Evolutionary conservation across 1,140 invertebrate species (phyloP).

Genomic region (Heliconius hewitsoni): DNA sequence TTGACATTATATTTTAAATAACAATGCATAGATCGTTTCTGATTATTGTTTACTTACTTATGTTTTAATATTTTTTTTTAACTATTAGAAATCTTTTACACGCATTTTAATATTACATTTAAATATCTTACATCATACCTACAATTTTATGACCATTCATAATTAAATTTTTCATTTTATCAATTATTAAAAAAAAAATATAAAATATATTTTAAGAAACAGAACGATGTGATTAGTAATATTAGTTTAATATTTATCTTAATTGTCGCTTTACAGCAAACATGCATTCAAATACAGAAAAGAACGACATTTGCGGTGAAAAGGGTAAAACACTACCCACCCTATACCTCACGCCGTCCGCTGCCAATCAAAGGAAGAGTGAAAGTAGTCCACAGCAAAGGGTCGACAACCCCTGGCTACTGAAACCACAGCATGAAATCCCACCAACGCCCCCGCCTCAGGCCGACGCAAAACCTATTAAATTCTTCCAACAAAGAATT

Average conservation of each 20-base stretch:
- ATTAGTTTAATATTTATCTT: neutral
- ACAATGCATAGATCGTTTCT: too few relatives aligned
- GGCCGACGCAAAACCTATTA: conserved; percentile 51
- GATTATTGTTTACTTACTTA: too few relatives aligned
- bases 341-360: conserved; percentile 65
- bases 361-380: conserved; percentile 51
- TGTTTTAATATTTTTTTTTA: too few relatives aligned
- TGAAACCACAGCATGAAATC: conserved; percentile 70
- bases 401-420: conserved; percentile 55
- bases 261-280: conserved; percentile 52
- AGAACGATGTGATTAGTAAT: neutral
- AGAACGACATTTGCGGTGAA: conserved; percentile 52
- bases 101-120: neutral
- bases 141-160: too few relatives aligned
- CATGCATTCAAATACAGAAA: conserved; percentile 71
- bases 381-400: conserved; percentile 47
- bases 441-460: conserved; percentile 70
- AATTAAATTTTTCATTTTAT: too few relatives aligned
- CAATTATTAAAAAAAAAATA: too few relatives aligned
- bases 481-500: conserved; percentile 69
- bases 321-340: conserved; percentile 58
- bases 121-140: neutral
- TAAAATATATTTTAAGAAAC: neutral
- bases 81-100: too few relatives aligned
- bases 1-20: neutral